A percentile compares a stretch with the other conserved stretches of the same genome.
These are phyloP conservation scores for Sylvia atricapilla DNA, from an alignment of 2,113 vertebrate species.

Conservation along the genomic window DNA sequence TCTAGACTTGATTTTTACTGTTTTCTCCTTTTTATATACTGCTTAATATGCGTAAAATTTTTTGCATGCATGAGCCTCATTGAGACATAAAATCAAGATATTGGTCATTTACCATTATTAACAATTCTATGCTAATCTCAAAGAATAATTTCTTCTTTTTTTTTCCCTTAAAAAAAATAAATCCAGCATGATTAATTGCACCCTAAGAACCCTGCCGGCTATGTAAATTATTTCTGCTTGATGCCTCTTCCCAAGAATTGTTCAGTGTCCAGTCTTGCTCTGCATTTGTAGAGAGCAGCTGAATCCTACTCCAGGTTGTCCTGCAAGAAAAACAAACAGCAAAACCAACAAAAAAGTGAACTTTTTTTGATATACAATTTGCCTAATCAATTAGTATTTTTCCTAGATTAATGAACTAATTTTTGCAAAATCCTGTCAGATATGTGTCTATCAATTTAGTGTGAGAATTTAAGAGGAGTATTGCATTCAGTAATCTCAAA, in stretches of 20 bases:
- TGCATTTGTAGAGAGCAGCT: not conserved
- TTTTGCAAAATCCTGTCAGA: not conserved
- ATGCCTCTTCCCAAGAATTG: not conserved
- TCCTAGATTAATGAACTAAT: rapidly evolving
- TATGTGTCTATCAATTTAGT: not conserved
- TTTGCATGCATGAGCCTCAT: not conserved
- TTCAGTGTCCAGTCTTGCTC: not conserved
- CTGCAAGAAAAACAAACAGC: not conserved
- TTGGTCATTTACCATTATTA: not conserved
- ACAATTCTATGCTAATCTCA: not conserved
- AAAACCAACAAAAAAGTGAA: not conserved
- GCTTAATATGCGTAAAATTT: rapidly evolving
- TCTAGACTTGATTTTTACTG: not conserved
- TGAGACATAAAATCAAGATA: not conserved
- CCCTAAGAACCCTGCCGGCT: not conserved
- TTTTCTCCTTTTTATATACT: not conserved
- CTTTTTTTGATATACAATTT: not conserved
- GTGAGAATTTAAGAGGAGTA: not conserved
- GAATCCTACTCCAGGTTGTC: not conserved
- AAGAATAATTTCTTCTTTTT: not conserved
- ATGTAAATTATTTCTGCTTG: not conserved
- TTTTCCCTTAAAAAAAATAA: not conserved
- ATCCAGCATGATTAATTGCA: not conserved
- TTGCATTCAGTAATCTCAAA: not conserved
- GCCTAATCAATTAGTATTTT: not conserved